Percentiles rank a stretch among this genome's conserved stretches.
These are phyloP conservation scores for Agrochola macilenta DNA, from an alignment of 2,888 invertebrate species.

Conservation along the genomic window DNA sequence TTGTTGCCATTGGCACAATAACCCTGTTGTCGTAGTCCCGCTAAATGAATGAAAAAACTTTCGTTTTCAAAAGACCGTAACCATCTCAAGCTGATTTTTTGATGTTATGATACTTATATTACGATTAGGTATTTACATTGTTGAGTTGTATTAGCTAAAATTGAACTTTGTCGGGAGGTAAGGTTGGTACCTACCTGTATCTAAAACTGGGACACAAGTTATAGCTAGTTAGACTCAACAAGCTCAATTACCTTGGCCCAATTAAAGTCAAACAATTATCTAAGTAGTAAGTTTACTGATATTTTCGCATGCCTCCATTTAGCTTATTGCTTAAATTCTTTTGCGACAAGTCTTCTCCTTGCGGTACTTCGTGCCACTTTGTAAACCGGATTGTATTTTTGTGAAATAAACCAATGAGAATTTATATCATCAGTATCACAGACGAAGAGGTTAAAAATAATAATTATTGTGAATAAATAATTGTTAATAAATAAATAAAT, in stretches of 20 bases:
- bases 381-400: constrained; percentile 53
- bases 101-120: constrained; percentile 24
- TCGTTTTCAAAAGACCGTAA: constrained; percentile 75
- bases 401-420: constrained; percentile 30
- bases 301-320: constrained; percentile 27
- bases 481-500: neutral
- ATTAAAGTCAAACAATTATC: constrained; percentile 23
- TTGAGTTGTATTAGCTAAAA: neutral
- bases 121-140: neutral
- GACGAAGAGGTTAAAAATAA: neutral
- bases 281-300: constrained; percentile 6
- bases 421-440: neutral
- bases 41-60: constrained; percentile 76
- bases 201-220: neutral
- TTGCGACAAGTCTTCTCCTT: constrained; percentile 46
- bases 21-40: constrained; percentile 78
- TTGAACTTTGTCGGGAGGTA: neutral
- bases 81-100: neutral
- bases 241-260: constrained; percentile 23
- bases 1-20: constrained; percentile 78
- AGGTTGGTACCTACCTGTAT: neutral
- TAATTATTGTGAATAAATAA: neutral
- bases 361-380: constrained; percentile 62
- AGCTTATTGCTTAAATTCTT: constrained; percentile 34
- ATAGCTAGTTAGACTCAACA: neutral